Conservation (phyloP, 2,797 vertebrate genomes). For the Chaetophractus vellerosus region DNA sequence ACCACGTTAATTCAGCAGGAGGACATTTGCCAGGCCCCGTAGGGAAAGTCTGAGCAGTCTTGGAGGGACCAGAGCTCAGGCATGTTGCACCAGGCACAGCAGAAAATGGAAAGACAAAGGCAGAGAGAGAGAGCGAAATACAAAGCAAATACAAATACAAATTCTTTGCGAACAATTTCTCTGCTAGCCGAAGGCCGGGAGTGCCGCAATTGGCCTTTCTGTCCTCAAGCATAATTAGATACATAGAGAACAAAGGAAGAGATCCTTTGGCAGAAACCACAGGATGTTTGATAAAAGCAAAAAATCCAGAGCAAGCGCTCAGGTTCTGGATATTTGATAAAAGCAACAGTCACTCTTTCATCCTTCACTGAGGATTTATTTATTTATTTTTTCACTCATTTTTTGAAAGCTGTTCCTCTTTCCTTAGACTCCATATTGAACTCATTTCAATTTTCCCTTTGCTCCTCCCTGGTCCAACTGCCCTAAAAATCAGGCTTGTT, state of each 20-base stretch:
- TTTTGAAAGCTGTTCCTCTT: neutral
- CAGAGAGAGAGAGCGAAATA: neutral
- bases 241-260: constrained; percentile 52
- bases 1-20: neutral
- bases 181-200: neutral
- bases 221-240: constrained; percentile 19
- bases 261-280: constrained; percentile 36
- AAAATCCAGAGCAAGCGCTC: neutral
- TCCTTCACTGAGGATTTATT: neutral
- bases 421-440: neutral
- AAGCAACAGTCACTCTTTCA: neutral
- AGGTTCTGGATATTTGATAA: neutral
- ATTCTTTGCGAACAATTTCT: neutral
- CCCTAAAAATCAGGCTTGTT: neutral
- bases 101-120: neutral
- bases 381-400: neutral
- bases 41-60: neutral
- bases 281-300: neutral
- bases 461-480: neutral
- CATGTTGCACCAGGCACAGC: neutral
- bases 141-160: too few species aligned
- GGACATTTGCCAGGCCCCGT: neutral
- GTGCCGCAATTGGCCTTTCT: neutral
- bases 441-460: neutral
- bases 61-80: neutral